Evolutionary conservation across 2,888 invertebrate genomes (phyloP), one percentile per base, ranked within the genome.

Genomic region (Hypsopygia costalis): DNA sequence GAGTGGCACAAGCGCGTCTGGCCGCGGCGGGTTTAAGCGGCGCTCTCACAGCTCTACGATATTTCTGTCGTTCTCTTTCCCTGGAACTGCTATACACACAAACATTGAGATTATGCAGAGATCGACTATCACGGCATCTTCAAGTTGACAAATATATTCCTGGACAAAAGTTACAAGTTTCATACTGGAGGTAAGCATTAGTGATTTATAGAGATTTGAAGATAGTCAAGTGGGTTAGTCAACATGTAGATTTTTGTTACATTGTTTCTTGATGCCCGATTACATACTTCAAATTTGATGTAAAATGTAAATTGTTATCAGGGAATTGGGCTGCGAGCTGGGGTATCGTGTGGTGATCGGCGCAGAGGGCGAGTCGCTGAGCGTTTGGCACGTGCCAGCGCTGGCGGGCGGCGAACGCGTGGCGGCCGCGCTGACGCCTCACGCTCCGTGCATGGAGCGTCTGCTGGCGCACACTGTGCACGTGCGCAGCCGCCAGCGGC

Each of bases 381-480:
- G 75, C 62, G 88, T 87, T 54, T 94, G 66, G 92, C 94, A 70
- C 91, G 91, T 83, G 90, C 94, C 90, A 70, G 92, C 88, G 58
- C 69, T 85, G 71, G 69, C 89, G 75, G 71, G 91, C 73, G 80
- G 81, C 41, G 88, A 82, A 68, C 80, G 81, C 32, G 88, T 86
- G 43, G 71, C 90, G 40, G 93, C 95, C 74, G 96, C 96, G 8
- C 94, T 97, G 30, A 92, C 96, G 55, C 96, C 96, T 12, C 97
- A 97, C 79, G 93, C 96, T 62, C 90, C 98, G n/a, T 97, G 98
- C 3, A 95, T 98, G 93, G 98, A 98, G 86, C 93, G 97, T 27
- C 89, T 98, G 38, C 90, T 98, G 27, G 97, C 98, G 4, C 97
- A 98, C 71, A 98, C 98, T 0, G 97, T 98, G 55, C 98, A 98